Percentiles rank a stretch among this genome's conserved stretches.
phyloP scores from a whole-genome alignment of 2,888 invertebrate genomes.

The Dexiosoma caninum region DNA sequence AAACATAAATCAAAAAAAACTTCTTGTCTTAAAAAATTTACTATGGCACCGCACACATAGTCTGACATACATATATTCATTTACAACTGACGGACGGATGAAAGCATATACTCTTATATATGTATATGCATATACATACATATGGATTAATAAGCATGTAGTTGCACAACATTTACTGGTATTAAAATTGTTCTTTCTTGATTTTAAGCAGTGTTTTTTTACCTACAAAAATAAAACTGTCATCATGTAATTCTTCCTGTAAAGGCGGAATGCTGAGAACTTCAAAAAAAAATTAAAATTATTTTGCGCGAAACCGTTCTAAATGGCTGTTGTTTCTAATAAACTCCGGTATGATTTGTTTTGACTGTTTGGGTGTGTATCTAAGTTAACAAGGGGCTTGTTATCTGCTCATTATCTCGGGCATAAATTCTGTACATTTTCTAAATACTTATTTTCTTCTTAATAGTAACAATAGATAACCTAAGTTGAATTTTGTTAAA shows the following conservation, averaged over 20 bases:
- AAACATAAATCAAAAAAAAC: conserved; percentile 77
- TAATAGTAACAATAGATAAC: background rate
- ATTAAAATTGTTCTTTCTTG: background rate
- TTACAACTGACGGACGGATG: background rate
- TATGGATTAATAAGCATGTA: no score
- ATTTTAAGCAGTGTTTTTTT: conserved; percentile 1
- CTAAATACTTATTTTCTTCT: background rate
- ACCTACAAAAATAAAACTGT: conserved; percentile 33
- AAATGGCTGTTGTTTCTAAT: background rate
- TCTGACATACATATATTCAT: background rate
- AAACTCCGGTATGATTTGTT: conserved; percentile 67
- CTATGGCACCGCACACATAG: background rate
- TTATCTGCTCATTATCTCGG: conserved; percentile 67
- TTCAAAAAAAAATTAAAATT: no score
- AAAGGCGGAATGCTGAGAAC: background rate
- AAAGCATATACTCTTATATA: no score
- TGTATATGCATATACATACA: no score
- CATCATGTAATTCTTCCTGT: background rate
- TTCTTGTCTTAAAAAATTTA: conserved; percentile 68
- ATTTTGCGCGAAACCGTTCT: no score
- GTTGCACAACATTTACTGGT: conserved; percentile 23
- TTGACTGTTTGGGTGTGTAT: conserved; percentile 66
- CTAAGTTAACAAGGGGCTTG: conserved; percentile 57
- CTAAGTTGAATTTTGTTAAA: conserved; percentile 10
- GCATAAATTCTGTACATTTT: conserved; percentile 14